A percentile compares a stretch with the other conserved stretches of the same genome.
These are phyloP conservation scores for Cyanistes caeruleus DNA, from an alignment of 2,113 vertebrate genomes.

Conservation along the genomic window DNA sequence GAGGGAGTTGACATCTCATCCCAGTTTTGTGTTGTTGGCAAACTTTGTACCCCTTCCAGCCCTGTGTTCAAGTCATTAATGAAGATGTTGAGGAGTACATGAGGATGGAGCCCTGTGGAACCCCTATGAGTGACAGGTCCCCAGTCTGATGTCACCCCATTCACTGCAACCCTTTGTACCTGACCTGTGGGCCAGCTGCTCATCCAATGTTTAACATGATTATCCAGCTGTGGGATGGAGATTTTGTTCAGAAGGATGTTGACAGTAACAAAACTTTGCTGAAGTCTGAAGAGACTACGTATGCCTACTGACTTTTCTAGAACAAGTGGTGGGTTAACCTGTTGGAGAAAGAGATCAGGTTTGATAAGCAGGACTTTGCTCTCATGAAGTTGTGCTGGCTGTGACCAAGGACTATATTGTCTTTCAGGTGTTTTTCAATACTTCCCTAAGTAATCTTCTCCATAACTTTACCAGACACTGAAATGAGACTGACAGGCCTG, in stretches of 20 bases:
- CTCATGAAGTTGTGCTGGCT: fast-evolving
- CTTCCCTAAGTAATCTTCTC: not conserved
- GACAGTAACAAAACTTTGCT: not conserved
- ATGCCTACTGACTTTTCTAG: not conserved
- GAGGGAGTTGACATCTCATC: fast-evolving
- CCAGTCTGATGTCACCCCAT: not conserved
- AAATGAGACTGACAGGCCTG: not conserved
- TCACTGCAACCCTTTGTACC: not conserved
- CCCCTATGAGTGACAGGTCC: not conserved
- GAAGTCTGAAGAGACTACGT: not conserved
- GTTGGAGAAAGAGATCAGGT: not conserved
- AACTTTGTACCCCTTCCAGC: not conserved
- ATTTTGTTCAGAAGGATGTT: not conserved
- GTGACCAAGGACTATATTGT: not conserved
- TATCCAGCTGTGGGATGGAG: not conserved
- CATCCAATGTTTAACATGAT: not conserved
- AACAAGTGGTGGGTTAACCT: not conserved
- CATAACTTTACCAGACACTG: not conserved
- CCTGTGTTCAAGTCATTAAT: not conserved
- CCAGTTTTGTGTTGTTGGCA: not conserved
- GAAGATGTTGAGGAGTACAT: not conserved
- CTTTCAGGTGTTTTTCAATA: not conserved
- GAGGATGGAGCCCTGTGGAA: not conserved
- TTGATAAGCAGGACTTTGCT: not conserved
- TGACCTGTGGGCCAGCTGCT: not conserved